These are phyloP conservation scores for Cebidichthys violaceus DNA, from an alignment of 2,113 vertebrate genomes.

Conservation along the genomic window DNA sequence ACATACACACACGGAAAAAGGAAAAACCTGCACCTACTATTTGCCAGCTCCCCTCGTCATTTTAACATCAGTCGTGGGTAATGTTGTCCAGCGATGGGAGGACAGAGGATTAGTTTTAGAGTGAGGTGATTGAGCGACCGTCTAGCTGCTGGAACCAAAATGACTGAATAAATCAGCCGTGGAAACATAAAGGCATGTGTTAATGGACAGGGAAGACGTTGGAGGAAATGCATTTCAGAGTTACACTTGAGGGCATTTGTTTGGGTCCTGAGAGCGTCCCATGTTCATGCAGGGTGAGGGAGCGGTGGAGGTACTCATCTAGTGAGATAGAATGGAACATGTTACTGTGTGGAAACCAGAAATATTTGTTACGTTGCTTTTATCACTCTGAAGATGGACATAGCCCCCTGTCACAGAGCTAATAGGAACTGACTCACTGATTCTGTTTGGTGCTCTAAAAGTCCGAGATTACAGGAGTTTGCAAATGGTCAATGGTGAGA, in stretches of 20 bases:
- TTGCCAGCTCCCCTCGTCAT: slow-evolving; percentile 21
- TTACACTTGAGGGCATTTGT: slow-evolving; percentile 42
- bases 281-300: slow-evolving; percentile 8
- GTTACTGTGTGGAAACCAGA: slow-evolving; percentile 5
- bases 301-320: slow-evolving; percentile 16
- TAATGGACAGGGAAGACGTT: slow-evolving; percentile 74
- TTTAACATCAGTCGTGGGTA: slow-evolving; percentile 43
- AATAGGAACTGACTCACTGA: not conserved
- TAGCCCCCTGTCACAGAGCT: not conserved
- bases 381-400: not conserved
- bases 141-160: slow-evolving; percentile 64
- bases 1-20: slow-evolving; percentile 7
- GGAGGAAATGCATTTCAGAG: slow-evolving; percentile 56
- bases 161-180: slow-evolving; percentile 79
- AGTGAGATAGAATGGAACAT: slow-evolving; percentile 26
- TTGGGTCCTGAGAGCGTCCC: slow-evolving; percentile 36
- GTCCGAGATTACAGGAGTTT: not conserved
- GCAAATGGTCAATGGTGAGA: not conserved
- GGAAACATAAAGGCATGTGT: slow-evolving; percentile 69
- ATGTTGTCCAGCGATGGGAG: slow-evolving; percentile 55
- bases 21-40: slow-evolving; percentile 23
- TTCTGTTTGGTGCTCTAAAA: not conserved
- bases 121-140: slow-evolving; percentile 63
- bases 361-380: not conserved
- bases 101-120: slow-evolving; percentile 76